These are phyloP conservation scores for Centropyge bicolor DNA, from an alignment of 2,797 vertebrate genomes.

Conservation along the genomic window DNA sequence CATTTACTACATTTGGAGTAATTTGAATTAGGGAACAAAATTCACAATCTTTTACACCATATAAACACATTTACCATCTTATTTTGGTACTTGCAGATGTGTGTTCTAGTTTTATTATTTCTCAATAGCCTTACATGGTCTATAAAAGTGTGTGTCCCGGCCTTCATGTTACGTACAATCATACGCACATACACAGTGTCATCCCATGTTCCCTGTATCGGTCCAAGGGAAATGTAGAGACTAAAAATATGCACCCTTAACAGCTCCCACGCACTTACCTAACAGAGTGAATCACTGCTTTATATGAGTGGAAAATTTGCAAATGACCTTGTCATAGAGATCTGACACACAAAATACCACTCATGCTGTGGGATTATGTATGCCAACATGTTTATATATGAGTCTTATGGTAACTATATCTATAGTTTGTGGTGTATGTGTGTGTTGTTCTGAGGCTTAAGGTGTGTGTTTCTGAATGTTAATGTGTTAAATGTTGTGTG, in stretches of 20 bases:
- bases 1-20: not conserved
- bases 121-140: not conserved
- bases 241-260: slow-evolving; percentile 77
- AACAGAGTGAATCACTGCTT: slow-evolving; percentile 78
- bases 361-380: slow-evolving; percentile 44
- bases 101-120: not conserved
- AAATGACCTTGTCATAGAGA: slow-evolving; percentile 76
- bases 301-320: slow-evolving; percentile 71
- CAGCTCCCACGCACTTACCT: slow-evolving; percentile 82
- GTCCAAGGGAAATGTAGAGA: slow-evolving; percentile 61
- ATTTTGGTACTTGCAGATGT: not conserved
- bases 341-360: slow-evolving; percentile 53
- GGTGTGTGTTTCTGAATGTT: slow-evolving; percentile 25
- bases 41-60: not conserved
- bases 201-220: slow-evolving; percentile 41
- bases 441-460: slow-evolving; percentile 17
- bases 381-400: slow-evolving; percentile 18
- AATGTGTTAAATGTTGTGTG: slow-evolving; percentile 3
- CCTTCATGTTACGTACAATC: slow-evolving; percentile 2
- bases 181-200: slow-evolving; percentile 2
- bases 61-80: not conserved
- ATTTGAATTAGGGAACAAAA: not conserved
- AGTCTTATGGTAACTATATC: slow-evolving; percentile 9
- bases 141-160: not conserved
- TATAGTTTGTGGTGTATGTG: not conserved